Evolutionary conservation across 2,888 invertebrate genomes (phyloP), one percentile per base, ranked within the genome.

Genomic region (Drosophila phalerata): DNA sequence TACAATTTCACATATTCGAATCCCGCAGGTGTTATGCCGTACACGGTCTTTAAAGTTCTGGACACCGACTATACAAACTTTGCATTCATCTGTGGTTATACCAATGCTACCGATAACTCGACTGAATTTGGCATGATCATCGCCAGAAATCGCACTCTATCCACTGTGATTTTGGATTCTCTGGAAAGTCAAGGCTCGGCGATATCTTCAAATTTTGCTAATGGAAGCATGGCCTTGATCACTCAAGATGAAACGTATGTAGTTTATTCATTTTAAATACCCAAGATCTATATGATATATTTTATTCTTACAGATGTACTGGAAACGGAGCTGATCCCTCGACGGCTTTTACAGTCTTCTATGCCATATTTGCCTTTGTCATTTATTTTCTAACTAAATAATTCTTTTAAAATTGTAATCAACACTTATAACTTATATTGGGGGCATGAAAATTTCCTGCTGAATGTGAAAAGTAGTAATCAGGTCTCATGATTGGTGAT

Each of bases 61-160:
- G 66, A 69, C 2, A 90, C 89, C 6, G 82, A 91, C 37, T 90
- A 91, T 47, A 40, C 15, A 0, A 74, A 68, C 11, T 88, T 73
- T 48, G 82, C 91, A 1, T 70, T 88, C 0, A 43, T 89, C 47
- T 91, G 91, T 30, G 90, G 90, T 28, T 91, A 89, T n/a, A 76
- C 80, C 5, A 89, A 90, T 67, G 64, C 76, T 17, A 72, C 75
- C 0, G 74, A 86, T 45, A 75, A 55, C 22, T 38, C 63, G 1
- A 83, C 85, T 0, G 64, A 70, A 0, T 89, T 90, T 37, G 87
- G 75, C 30, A 52, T 81, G 61, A 68, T 90, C 13, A 63, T 90
- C 1, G 80, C 89, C 13, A 75, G 90, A 9, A 45, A 78, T 37
- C 78, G 84, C 0, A 17, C 49, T 0, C 48, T 69, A 0, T 71